These are phyloP conservation scores for Willisornis vidua DNA, from an alignment of 2,113 vertebrate genomes.

Conservation along the genomic window DNA sequence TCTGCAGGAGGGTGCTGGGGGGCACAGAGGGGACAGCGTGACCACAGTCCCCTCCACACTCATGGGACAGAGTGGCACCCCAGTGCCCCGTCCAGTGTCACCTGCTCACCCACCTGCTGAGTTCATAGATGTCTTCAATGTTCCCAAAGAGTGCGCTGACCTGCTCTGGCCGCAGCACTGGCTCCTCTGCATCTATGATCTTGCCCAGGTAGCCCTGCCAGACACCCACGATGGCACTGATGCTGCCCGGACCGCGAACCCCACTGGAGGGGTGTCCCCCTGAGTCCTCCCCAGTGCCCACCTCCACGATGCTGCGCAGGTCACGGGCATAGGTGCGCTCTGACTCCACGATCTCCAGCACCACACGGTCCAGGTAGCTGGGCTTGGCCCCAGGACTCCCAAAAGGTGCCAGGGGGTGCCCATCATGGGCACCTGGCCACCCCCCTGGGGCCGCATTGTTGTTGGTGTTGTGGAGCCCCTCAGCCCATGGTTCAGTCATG, in stretches of 20 bases:
- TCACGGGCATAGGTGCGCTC: conserved; percentile 93
- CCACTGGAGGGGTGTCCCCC: accelerated
- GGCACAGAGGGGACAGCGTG: not conserved
- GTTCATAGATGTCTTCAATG: conserved; percentile 95
- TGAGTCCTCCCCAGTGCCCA: not conserved
- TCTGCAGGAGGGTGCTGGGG: conserved; percentile 88
- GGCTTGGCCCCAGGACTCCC: conserved; percentile 75
- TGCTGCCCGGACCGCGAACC: too few relatives aligned
- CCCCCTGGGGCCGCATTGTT: conserved; percentile 47
- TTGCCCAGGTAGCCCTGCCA: conserved; percentile 91
- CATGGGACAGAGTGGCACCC: accelerated
- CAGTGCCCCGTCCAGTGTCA: too few relatives aligned
- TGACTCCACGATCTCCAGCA: conserved; percentile 94
- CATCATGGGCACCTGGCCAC: not conserved
- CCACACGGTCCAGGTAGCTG: conserved; percentile 90
- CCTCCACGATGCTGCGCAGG: conserved; percentile 93
- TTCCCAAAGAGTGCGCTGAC: conserved; percentile 94
- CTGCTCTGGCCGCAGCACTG: conserved; percentile 89
- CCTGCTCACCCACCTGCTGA: conserved; percentile 85
- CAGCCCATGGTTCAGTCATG: not conserved
- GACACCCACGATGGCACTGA: not conserved
- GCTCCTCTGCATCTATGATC: conserved; percentile 87
- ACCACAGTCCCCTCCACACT: not conserved
- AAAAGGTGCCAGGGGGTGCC: conserved; percentile 71
- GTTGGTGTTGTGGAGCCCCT: conserved; percentile 73